These are phyloP conservation scores for Crocallis elinguaria DNA, from an alignment of 2,888 invertebrate genomes.

Conservation along the genomic window DNA sequence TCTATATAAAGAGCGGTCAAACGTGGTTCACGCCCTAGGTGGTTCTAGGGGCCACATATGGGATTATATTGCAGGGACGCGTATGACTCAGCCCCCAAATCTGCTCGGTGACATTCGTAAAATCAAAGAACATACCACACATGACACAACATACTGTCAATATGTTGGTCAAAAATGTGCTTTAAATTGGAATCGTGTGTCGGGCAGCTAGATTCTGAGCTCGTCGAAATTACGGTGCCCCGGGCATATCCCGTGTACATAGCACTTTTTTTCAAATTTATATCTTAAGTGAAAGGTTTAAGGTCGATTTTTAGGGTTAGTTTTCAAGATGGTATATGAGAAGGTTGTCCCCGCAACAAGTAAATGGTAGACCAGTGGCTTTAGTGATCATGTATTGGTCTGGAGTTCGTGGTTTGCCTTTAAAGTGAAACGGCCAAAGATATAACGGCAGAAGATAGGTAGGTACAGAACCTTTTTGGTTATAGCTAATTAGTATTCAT, in stretches of 20 bases:
- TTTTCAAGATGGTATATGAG: neutral
- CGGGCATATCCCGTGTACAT: conserved; percentile 16
- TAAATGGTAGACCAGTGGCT: conserved; percentile 26
- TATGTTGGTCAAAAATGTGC: conserved; percentile 33
- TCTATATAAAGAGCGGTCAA: too few species aligned
- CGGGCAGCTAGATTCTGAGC: conserved; percentile 31
- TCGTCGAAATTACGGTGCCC: conserved; percentile 33
- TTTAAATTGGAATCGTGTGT: conserved; percentile 41
- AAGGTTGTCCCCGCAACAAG: conserved; percentile 30
- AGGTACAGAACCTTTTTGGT: neutral
- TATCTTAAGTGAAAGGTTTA: conserved; percentile 10
- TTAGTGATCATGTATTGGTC: conserved; percentile 33
- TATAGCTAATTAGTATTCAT: conserved; percentile 1
- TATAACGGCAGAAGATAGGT: too few species aligned
- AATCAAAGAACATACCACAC: conserved; percentile 11
- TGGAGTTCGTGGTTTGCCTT: conserved; percentile 11
- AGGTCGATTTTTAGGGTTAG: conserved; percentile 3
- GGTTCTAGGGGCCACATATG: too few species aligned
- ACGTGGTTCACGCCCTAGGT: too few species aligned
- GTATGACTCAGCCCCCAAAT: neutral
- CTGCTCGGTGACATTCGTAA: conserved; percentile 5
- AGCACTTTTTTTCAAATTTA: neutral
- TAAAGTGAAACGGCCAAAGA: conserved; percentile 23
- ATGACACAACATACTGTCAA: too few species aligned
- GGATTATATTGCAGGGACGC: too few species aligned